Evolutionary conservation across 2,797 vertebrate genomes (phyloP), one percentile per base, ranked within the genome.

Genomic region (Eulemur rubriventer): DNA sequence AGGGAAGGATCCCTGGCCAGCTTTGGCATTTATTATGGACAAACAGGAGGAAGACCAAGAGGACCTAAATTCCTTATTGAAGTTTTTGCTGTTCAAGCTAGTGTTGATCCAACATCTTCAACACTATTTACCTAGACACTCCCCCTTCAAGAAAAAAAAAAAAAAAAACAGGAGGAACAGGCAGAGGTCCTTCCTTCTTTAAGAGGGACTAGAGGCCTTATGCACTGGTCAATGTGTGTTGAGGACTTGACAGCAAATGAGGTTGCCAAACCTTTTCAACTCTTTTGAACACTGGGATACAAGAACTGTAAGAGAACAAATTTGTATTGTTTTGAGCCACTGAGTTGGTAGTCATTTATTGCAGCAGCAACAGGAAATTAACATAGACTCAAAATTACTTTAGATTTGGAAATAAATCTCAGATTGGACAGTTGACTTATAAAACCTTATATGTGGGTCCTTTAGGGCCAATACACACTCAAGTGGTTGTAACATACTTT

Each of bases 401-500:
- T 91, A 52, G 33, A 67, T 67, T 72, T 85, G 73, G 30, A 94
- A 87, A 65, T 96, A 79, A 63, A 67, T 86, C 73, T 69, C 67
- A 94, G 57, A 75, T 69, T 69, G 16, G 82, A 91, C 10, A 80
- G 73, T 52, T 41, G 28, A 75, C 14, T 96, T 73, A 22, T 38
- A 67, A 84, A 94, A 63, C 24, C 28, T 80, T 86, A 52, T 79
- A 78, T 83, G 55, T 88, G 63, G 33, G 14, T 55, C 52, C 4
- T 78, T 92, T 20, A 30, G 41, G 50, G 20, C 26, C 11, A 78
- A 24, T 63, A 78, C 48, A 70, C 41, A 81, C 30, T 91, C 50
- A 67, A 84, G n/a, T 91, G n/a, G 50, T 89, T 95, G 78, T 79
- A 52, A 46, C 26, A 57, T 30, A 76, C 18, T 96, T 90, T 82